Percentiles rank a stretch among this genome's conserved stretches.
These are phyloP conservation scores for Ondatra zibethicus DNA, from an alignment of 2,113 vertebrate genomes.

Conservation along the genomic window DNA sequence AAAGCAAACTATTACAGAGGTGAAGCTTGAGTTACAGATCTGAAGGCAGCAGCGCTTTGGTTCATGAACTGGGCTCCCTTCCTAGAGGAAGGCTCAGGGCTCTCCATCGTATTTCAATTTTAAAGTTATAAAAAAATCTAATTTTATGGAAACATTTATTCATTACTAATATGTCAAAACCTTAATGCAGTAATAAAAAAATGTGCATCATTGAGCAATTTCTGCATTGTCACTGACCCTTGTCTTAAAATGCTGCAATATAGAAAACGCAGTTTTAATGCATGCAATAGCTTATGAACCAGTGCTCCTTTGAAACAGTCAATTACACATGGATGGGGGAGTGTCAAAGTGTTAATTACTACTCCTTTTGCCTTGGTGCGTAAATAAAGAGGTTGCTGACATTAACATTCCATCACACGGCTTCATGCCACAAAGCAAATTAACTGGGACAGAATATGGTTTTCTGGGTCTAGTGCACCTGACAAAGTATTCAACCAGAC, in stretches of 20 bases:
- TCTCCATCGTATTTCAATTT: constrained; percentile 85
- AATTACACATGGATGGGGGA: constrained; percentile 97
- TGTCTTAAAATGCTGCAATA: constrained; percentile 93
- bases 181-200: constrained; percentile 97
- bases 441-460: constrained; percentile 85
- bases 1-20: constrained; percentile 79
- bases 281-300: constrained; percentile 92
- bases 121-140: constrained; percentile 85
- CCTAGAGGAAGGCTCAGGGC: constrained; percentile 71
- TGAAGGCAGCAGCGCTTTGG: constrained; percentile 67
- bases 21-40: constrained; percentile 68
- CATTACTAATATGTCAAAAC: constrained; percentile 97
- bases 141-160: constrained; percentile 93
- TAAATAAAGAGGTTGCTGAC: constrained; percentile 99
- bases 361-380: constrained; percentile 92
- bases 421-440: constrained; percentile 90
- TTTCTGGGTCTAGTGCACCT: constrained; percentile 85
- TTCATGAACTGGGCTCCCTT: constrained; percentile 76
- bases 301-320: constrained; percentile 93
- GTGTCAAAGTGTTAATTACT: constrained; percentile 93
- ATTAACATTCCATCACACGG: constrained; percentile 95
- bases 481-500: constrained; percentile 82
- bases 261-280: constrained; percentile 96
- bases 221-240: constrained; percentile 95
- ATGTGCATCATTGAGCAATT: constrained; percentile 94